Conservation (phyloP, 2,888 invertebrate genomes). For the Synanthedon vespiformis region DNA sequence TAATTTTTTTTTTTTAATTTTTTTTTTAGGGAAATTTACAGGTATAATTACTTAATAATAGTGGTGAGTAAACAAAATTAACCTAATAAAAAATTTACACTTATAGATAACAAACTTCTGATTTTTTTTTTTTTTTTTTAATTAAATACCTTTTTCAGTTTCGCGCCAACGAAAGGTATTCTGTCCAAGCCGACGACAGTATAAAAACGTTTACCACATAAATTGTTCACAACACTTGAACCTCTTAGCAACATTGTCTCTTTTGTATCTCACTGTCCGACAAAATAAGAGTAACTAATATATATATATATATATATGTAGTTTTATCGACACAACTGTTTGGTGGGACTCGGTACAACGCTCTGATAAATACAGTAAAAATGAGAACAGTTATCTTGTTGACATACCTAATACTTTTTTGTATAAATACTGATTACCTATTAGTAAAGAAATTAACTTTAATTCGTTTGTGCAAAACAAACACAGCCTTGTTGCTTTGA, state of each 20-base stretch:
- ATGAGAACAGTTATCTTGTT: slow-evolving; percentile 20
- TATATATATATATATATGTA: too few relatives aligned
- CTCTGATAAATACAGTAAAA: slow-evolving; percentile 11
- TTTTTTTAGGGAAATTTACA: too few relatives aligned
- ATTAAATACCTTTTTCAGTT: not conserved
- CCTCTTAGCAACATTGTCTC: slow-evolving; percentile 20
- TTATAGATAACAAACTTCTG: too few relatives aligned
- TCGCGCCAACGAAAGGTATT: slow-evolving; percentile 12
- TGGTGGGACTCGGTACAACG: slow-evolving; percentile 1
- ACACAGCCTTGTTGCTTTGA: too few relatives aligned
- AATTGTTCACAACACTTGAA: slow-evolving; percentile 19
- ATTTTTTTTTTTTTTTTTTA: too few relatives aligned
- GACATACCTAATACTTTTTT: not conserved
- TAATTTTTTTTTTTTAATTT: too few relatives aligned
- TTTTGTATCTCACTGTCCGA: not conserved
- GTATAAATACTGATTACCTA: too few relatives aligned
- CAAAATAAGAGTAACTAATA: not conserved
- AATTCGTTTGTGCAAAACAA: too few relatives aligned
- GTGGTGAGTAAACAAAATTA: too few relatives aligned
- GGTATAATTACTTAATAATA: too few relatives aligned
- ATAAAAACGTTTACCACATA: slow-evolving; percentile 31
- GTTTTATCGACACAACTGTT: slow-evolving; percentile 5
- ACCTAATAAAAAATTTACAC: too few relatives aligned
- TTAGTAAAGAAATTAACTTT: too few relatives aligned
- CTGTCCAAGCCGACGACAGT: slow-evolving; percentile 32